A percentile compares a stretch with the other conserved stretches of the same genome.
Evolutionary conservation across 2,888 invertebrate genomes (phyloP).

Genomic region (Alcis repandata): DNA sequence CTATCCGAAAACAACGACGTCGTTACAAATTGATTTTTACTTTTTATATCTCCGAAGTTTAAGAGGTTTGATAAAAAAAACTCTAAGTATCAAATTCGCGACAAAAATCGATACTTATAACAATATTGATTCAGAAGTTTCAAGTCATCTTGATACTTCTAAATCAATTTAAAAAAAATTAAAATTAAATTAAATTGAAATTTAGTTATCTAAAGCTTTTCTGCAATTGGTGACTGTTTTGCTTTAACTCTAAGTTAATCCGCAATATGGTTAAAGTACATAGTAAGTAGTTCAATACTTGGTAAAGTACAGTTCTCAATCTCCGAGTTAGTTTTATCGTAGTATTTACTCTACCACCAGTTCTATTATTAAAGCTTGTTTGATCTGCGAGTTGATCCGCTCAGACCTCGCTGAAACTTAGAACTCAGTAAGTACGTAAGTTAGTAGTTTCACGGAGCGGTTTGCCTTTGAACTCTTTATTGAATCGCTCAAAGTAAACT

Average conservation of each 20-base stretch:
- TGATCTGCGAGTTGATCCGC: constrained; percentile 19
- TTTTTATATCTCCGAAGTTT: too few relatives aligned
- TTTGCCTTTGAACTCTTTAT: not conserved
- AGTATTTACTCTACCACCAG: constrained; percentile 21
- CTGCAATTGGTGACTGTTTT: not conserved
- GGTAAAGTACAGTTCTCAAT: not conserved
- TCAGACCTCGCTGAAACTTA: constrained; percentile 6
- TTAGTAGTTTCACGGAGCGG: not conserved
- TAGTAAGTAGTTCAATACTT: too few relatives aligned
- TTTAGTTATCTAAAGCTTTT: not conserved
- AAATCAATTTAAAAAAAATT: too few relatives aligned
- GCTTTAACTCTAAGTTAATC: not conserved
- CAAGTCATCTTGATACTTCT: too few relatives aligned
- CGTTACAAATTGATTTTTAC: too few relatives aligned
- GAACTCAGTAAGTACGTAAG: not conserved
- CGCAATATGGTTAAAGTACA: not conserved
- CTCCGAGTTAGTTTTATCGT: constrained; percentile 16
- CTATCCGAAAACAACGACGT: too few relatives aligned
- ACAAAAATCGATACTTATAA: too few relatives aligned
- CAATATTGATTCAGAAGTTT: too few relatives aligned
- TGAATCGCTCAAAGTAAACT: not conserved
- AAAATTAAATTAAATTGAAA: too few relatives aligned
- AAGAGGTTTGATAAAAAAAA: too few relatives aligned
- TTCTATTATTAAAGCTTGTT: constrained; percentile 19
- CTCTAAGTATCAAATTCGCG: too few relatives aligned